Evolutionary conservation across 2,888 invertebrate genomes (phyloP), one percentile per base, ranked within the genome.

Genomic region (Metallyticus violacea): DNA sequence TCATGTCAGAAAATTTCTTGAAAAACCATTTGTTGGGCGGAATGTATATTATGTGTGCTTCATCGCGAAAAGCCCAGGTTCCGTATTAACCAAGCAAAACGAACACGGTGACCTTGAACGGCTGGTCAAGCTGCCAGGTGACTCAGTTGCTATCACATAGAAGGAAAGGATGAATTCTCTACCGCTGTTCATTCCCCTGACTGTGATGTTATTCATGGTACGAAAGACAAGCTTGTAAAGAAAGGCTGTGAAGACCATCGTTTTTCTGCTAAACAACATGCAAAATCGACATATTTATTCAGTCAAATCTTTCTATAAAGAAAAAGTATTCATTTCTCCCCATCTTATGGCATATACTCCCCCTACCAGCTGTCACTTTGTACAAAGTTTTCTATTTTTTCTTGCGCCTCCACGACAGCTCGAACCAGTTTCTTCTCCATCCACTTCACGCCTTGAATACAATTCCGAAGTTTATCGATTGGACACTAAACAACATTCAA

Each of bases 401-500:
- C 40, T 79, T 86, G 81, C n/a, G 6, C 7, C 40, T 26, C 30
- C 26, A 15, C 79, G 79, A 40, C 86, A 84, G 86, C 79, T 80
- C 62, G 79, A 84, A 40, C 22, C 40, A 62, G 40, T 62, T 62
- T 62, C 40, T 62, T 62, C 40, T n/a, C n/a, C n/a, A n/a, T n/a
- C n/a, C 86, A 27, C 78, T 29, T 85, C 81, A 77, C 78, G 30
- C 28, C 84, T 62, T 86, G 86, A 85, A 86, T 86, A 86, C 86
- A 84, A 86, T 86, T 86, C 82, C 30, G 76, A 86, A 78, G 86
- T 77, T 28, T 86, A 29, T 76, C 86, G 77, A 85, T 86, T 62
- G 86, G 86, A 79, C 79, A 82, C 81, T 86, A 76, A 77, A 78
- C 86, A 86, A 79, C 86, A 86, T 86, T 86, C 86, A 86, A 83